Evolutionary conservation across 2,113 vertebrate species (phyloP), one percentile per base, ranked within the genome.

Genomic region (Steatornis caripensis): DNA sequence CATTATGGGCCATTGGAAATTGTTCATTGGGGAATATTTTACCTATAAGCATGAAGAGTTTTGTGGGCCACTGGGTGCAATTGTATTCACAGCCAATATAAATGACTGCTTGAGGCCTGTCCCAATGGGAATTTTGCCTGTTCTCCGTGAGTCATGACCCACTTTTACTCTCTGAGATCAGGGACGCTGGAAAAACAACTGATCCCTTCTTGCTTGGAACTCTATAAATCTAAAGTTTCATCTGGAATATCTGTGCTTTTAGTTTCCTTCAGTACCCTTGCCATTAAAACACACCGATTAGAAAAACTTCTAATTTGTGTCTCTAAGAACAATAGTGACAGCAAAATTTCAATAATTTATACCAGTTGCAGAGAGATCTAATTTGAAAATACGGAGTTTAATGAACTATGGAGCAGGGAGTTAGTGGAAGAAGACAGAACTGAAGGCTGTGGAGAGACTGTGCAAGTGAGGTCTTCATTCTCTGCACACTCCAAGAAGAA

Each of bases 141-240:
- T 88, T 95, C 71, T 69, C 22, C 41, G 15, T 75, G 79, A 92
- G 76, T 79, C 29, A n/a, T 90, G 93, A 93, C 85, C 93, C 92
- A 94, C 36, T 95, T 96, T 80, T 89, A 92, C 34, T 84, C 60
- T 39, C 64, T 41, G 60, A 93, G 88, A 94, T 77, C 64, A 92
- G 83, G 95, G 84, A 87, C 95, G 78, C 75, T 96, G 93, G 82
- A 87, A 92, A 95, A 90, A 86, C 51, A 90, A 81, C 36, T 22
- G 49, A 84, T 92, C 27, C 37, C 30, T 84, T 86, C 78, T 66
- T 75, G 36, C 39, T 51, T 85, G 36, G 75, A 88, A 69, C 32
- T 84, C 41, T 51, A 27, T 36, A 30, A 79, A 75, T 76, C 77
- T 80, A 2, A 77, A 72, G 22, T 43, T 62, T 86, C 0, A 1